Conservation (phyloP, 2,113 vertebrate species). For the Haemorhous mexicanus region DNA sequence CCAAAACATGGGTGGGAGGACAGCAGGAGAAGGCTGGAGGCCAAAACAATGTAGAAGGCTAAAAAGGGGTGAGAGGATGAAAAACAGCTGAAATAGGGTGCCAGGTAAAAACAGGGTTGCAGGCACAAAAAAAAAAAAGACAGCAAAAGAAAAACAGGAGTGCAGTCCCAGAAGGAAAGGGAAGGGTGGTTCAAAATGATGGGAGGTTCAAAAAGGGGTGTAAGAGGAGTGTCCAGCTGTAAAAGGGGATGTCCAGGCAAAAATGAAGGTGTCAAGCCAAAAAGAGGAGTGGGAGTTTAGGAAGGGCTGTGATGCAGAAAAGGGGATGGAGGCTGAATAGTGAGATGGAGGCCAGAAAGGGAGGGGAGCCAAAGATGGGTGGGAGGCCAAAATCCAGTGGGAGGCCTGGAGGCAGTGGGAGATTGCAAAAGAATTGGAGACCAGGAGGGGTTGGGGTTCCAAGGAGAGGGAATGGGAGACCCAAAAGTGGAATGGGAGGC, state of each 20-base stretch:
- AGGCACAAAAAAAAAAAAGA: neutral
- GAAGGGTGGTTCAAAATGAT: neutral
- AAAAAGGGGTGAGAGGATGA: neutral
- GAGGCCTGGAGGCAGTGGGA: neutral
- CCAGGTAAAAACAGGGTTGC: neutral
- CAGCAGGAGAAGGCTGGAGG: neutral
- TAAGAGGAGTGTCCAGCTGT: neutral
- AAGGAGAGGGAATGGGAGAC: neutral
- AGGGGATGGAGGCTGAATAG: neutral
- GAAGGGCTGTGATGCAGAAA: neutral
- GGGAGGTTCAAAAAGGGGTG: neutral
- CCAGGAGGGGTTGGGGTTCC: neutral
- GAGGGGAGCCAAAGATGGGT: too few relatives aligned
- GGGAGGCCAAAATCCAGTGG: neutral
- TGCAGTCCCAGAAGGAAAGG: neutral
- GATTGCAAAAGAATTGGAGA: neutral
- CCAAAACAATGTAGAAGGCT: neutral
- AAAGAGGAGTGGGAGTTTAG: neutral
- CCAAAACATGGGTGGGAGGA: neutral
- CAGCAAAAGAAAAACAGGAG: neutral
- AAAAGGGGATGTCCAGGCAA: neutral
- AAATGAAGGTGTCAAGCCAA: neutral
- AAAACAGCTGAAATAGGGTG: neutral
- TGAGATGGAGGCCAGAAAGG: neutral
- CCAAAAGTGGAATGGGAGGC: neutral